Conservation (phyloP, 2,797 vertebrate species). For the Pampus argenteus region DNA sequence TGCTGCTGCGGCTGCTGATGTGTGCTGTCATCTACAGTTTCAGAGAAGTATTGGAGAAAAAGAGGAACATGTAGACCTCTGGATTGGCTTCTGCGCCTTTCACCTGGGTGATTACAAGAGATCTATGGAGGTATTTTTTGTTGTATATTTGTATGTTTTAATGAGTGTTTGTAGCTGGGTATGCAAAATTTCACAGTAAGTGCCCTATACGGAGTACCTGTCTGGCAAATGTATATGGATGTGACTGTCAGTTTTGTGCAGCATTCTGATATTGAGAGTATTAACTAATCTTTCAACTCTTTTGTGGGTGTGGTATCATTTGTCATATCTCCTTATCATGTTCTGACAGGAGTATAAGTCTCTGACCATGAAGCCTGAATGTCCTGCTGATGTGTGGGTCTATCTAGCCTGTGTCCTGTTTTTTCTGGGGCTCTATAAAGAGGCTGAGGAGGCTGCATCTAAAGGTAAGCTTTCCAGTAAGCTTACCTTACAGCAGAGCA, state of each 20-base stretch:
- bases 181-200: background rate
- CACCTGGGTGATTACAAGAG: constrained; percentile 95
- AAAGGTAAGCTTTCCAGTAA: constrained; percentile 84
- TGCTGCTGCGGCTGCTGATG: constrained; percentile 34
- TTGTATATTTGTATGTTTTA: constrained; percentile 4
- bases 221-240: background rate
- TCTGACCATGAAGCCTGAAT: constrained; percentile 84
- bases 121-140: constrained; percentile 90
- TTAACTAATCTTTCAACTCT: background rate
- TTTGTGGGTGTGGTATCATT: background rate
- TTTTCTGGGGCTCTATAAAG: constrained; percentile 95
- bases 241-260: background rate
- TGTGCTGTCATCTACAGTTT: constrained; percentile 85
- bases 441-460: constrained; percentile 93
- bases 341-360: constrained; percentile 90
- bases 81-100: constrained; percentile 96
- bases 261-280: too few species aligned
- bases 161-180: background rate
- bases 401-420: constrained; percentile 93
- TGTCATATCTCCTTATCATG: constrained; percentile 19
- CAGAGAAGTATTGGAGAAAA: constrained; percentile 90
- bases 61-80: constrained; percentile 89
- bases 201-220: background rate
- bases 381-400: constrained; percentile 92
- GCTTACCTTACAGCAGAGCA: background rate